These are phyloP conservation scores for Actinia equina DNA, from an alignment of 64 coral and sea anemone species.

Conservation along the genomic window DNA sequence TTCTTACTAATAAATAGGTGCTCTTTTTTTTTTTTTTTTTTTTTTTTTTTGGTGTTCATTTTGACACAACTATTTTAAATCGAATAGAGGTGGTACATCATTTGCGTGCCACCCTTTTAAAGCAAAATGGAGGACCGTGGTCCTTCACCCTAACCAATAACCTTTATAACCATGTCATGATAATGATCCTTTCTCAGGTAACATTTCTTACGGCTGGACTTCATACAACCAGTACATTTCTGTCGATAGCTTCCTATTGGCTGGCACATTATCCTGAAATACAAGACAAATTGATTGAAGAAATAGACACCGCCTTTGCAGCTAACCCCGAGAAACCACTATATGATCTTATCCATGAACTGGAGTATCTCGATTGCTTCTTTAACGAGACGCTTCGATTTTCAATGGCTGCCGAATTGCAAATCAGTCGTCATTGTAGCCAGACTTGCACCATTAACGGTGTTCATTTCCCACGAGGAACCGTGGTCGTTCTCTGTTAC, in stretches of 20 bases:
- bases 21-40: too few relatives aligned
- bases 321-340: constrained; percentile 26
- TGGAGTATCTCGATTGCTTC: constrained; percentile 45
- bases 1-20: too few relatives aligned
- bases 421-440: constrained; percentile 6
- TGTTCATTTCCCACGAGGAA: constrained; percentile 43
- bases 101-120: too few relatives aligned
- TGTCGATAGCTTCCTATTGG: constrained; percentile 21
- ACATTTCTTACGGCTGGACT: constrained; percentile 26
- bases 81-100: too few relatives aligned
- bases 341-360: constrained; percentile 24
- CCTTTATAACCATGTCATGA: too few relatives aligned
- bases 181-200: background rate
- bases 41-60: too few relatives aligned
- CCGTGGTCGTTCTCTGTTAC: constrained; percentile 18
- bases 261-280: constrained; percentile 36
- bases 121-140: too few relatives aligned
- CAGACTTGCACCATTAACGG: constrained; percentile 46
- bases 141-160: too few relatives aligned
- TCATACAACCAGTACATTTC: constrained; percentile 31
- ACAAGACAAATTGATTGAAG: constrained; percentile 42
- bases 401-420: background rate
- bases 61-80: too few relatives aligned
- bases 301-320: constrained; percentile 19
- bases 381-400: constrained; percentile 32